phyloP scores from a whole-genome alignment of 2,888 invertebrate species.

The Tenthredo mesomela region DNA sequence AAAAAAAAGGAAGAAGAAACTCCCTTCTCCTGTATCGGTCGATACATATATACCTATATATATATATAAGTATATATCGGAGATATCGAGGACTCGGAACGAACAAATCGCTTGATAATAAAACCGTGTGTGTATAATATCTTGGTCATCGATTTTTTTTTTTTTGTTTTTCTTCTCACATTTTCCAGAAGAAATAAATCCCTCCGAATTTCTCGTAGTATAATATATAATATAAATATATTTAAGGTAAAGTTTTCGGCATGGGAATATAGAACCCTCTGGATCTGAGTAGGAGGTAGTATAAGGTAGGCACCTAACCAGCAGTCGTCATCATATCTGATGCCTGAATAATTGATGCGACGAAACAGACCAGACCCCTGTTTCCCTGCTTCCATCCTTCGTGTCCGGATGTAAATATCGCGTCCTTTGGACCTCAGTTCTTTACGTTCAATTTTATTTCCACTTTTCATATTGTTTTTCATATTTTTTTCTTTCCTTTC shows the following conservation, averaged over 20 bases:
- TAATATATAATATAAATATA: background rate
- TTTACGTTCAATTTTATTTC: background rate
- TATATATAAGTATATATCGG: background rate
- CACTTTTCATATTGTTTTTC: background rate
- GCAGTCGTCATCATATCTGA: conserved; percentile 41
- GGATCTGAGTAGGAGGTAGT: background rate
- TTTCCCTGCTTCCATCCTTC: background rate
- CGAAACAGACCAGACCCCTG: conserved; percentile 33
- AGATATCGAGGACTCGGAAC: background rate
- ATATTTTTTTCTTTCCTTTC: no score
- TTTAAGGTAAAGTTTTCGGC: background rate
- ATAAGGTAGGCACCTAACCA: background rate
- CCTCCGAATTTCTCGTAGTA: background rate
- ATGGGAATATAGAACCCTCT: conserved; percentile 4
- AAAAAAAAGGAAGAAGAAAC: background rate
- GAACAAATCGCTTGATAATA: background rate
- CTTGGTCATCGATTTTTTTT: background rate
- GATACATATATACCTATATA: conserved; percentile 4
- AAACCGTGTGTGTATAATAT: background rate
- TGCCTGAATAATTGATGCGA: conserved; percentile 40
- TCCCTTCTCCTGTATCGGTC: background rate
- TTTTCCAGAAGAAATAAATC: background rate
- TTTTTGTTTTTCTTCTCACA: background rate
- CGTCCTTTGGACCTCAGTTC: background rate
- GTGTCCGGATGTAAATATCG: conserved; percentile 24